Conservation (phyloP, 2,113 vertebrate species). For the Sminthopsis crassicaudata region DNA sequence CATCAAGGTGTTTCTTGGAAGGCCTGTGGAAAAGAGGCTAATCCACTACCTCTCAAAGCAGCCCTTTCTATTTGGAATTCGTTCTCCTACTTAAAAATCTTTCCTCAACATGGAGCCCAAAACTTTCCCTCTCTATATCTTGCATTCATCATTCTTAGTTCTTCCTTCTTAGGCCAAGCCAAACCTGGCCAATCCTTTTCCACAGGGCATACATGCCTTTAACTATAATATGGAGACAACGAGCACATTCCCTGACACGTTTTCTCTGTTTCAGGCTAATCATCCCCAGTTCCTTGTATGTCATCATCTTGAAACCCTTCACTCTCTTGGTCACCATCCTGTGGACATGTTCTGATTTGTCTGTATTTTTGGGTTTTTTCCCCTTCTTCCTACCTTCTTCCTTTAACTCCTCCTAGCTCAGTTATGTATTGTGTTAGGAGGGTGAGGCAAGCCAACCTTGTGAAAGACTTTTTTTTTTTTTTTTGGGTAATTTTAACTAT, state of each 20-base stretch:
- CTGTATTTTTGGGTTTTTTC: not conserved
- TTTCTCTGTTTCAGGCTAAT: not conserved
- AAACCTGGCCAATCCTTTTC: not conserved
- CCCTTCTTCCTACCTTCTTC: not conserved
- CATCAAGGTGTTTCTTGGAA: not conserved
- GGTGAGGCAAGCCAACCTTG: slow-evolving; percentile 3
- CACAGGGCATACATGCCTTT: not conserved
- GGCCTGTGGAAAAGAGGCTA: not conserved
- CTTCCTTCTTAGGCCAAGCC: not conserved
- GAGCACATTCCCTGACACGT: not conserved
- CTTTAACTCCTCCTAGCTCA: slow-evolving; percentile 43
- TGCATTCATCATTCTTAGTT: not conserved
- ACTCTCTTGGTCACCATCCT: not conserved
- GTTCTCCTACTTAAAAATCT: not conserved
- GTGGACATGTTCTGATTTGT: not conserved
- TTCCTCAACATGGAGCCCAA: not conserved
- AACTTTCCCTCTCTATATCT: not conserved
- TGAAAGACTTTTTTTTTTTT: slow-evolving; percentile 1
- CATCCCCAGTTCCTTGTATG: not conserved
- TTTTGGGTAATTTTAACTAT: not conserved
- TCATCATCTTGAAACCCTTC: not conserved
- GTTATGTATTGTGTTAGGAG: slow-evolving; percentile 27
- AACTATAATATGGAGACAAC: not conserved
- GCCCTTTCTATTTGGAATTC: not conserved
- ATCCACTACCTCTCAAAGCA: not conserved